Evolutionary conservation across 64 coral and sea anemone genomes (phyloP).

Genomic region (Pocillopora damicornis): DNA sequence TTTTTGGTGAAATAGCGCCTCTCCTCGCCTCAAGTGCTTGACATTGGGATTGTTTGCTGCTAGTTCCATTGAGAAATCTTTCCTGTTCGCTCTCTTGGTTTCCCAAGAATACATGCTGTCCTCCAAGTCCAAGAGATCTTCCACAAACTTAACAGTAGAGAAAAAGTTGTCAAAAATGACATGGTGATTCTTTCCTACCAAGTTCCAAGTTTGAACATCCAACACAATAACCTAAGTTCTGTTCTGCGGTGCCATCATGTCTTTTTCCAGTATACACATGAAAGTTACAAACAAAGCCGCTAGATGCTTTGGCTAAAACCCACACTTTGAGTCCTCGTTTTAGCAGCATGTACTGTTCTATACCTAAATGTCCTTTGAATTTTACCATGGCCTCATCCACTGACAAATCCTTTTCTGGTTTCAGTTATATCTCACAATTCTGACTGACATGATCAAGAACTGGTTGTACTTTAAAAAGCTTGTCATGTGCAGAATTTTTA

Average conservation of each 20-base stretch:
- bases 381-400: constrained; percentile 28
- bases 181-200: constrained; percentile 31
- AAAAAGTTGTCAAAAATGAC: constrained; percentile 51
- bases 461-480: constrained; percentile 50
- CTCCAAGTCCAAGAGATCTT: constrained; percentile 28
- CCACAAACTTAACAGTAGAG: constrained; percentile 30
- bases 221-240: constrained; percentile 41
- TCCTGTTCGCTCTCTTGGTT: constrained; percentile 35
- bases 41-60: not conserved
- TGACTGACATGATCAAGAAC: not conserved
- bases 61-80: constrained; percentile 21
- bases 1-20: constrained; percentile 29
- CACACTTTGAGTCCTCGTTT: constrained; percentile 60
- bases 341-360: constrained; percentile 43
- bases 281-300: constrained; percentile 42
- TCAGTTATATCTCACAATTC: constrained; percentile 3
- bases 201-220: not conserved
- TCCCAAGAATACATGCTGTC: constrained; percentile 43
- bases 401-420: not conserved
- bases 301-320: constrained; percentile 33
- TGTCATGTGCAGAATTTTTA: constrained; percentile 24
- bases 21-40: constrained; percentile 23
- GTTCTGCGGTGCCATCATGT: not conserved
- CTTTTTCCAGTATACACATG: constrained; percentile 31
- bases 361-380: constrained; percentile 24